Evolutionary conservation across 2,888 invertebrate genomes (phyloP), one percentile per base, ranked within the genome.

Genomic region (Harpalus rubripes): DNA sequence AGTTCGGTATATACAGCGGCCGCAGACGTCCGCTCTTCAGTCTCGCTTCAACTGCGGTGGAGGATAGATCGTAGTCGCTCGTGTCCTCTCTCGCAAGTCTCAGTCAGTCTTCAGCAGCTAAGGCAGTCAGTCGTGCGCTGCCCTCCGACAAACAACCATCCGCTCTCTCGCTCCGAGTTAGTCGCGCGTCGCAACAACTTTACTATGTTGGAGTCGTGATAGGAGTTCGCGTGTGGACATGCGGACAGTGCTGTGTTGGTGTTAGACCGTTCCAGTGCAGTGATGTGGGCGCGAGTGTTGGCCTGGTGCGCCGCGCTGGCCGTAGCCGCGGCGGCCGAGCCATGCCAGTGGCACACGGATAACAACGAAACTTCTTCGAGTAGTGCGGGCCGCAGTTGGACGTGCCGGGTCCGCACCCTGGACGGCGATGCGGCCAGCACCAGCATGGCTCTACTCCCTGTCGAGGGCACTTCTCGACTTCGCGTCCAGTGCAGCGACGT

Each of bases 401-500:
- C 94, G 85, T 96, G 96, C 90, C 93, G 93, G 89, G 92, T 96
- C 88, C 93, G 95, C 87, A 94, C 95, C 87, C 93, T 96, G 86
- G 96, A 96, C 87, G 44, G 44, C 86, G 96, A 96, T 87, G 93
- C 94, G 83, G 94, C 94, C 86, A 94, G 94, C 74, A 93, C 94
- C 88, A 95, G 95, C 88, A 92, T 95, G 86, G 94, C 94, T 86
- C 93, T 94, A 63, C 91, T 94, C 79, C 94, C 93, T 84, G 92
- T 95, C 61, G 96, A 96, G 89, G 94, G 95, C 80, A 95, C 96
- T 63, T 94, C 94, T 87, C 94, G 93, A 86, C 92, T 98, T 87
- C 93, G 94, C 87, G 93, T 98, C 87, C 94, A 94, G 89, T 97
- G 97, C 92, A 95, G 95, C 90, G 95, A 95, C 89, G 94, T 95